Conservation (phyloP, 2,888 invertebrate genomes). For the Tetramorium bicarinatum region DNA sequence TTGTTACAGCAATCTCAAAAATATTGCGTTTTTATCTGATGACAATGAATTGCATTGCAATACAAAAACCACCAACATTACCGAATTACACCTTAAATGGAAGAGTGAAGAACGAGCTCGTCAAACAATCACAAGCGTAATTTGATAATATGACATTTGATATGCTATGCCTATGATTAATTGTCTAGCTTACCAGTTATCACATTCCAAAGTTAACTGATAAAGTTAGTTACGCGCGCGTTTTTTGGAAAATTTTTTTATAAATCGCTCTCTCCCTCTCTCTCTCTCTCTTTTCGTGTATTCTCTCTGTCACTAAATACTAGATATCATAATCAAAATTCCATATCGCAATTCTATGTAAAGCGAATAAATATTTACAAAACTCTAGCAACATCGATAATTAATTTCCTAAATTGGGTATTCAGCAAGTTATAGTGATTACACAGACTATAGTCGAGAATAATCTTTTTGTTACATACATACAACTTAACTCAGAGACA, state of each 20-base stretch:
- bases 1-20: conserved; percentile 55
- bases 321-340: conserved; percentile 66
- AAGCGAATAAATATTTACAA: conserved; percentile 78
- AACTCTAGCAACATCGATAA: conserved; percentile 71
- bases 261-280: conserved; percentile 56
- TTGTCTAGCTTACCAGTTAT: conserved; percentile 65
- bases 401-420: conserved; percentile 68
- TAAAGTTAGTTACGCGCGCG: conserved; percentile 47
- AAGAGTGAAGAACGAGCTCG: conserved; percentile 62
- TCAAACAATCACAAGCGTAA: conserved; percentile 63
- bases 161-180: conserved; percentile 67
- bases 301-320: conserved; percentile 58
- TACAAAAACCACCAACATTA: conserved; percentile 37
- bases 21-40: conserved; percentile 48
- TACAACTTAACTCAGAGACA: conserved; percentile 71
- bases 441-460: conserved; percentile 53
- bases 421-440: conserved; percentile 61
- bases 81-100: conserved; percentile 62
- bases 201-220: conserved; percentile 62
- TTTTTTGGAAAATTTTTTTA: conserved; percentile 66
- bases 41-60: conserved; percentile 46
- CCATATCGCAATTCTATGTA: conserved; percentile 66
- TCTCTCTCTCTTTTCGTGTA: neutral
- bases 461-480: conserved; percentile 65
- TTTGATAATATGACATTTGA: conserved; percentile 60